These are phyloP conservation scores for Falco cherrug DNA, from an alignment of 2,797 vertebrate species.

Conservation along the genomic window DNA sequence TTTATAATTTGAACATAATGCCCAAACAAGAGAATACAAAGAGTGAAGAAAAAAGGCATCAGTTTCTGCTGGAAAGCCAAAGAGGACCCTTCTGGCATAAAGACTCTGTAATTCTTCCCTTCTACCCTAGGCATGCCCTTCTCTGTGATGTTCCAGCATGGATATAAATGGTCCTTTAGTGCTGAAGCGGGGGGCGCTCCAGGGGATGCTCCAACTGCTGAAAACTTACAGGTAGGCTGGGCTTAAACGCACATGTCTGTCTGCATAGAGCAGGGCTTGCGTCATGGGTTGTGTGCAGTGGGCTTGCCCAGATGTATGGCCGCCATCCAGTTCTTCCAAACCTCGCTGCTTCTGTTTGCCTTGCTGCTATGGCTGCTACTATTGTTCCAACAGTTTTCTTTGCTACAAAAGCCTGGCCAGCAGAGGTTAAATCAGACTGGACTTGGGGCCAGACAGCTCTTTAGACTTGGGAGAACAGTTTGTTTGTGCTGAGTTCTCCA, in stretches of 20 bases:
- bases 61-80: not conserved
- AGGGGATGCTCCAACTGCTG: not conserved
- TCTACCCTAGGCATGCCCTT: not conserved
- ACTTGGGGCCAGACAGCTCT: not conserved
- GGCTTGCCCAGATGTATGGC: conserved; percentile 52
- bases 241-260: not conserved
- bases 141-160: not conserved
- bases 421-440: not conserved
- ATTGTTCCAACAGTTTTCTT: conserved; percentile 7
- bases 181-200: not conserved
- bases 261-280: not conserved
- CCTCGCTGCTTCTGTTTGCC: conserved; percentile 27
- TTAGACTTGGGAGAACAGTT: not conserved
- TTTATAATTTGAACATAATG: not conserved
- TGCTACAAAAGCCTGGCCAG: not conserved
- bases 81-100: not conserved
- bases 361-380: not conserved
- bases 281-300: not conserved
- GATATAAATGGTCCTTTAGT: not conserved
- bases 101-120: not conserved
- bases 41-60: not conserved
- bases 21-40: not conserved
- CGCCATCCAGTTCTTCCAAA: conserved; percentile 11
- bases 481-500: not conserved
- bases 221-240: not conserved